A percentile compares a stretch with the other conserved stretches of the same genome.
Evolutionary conservation across 2,113 vertebrate genomes (phyloP).

Genomic region (Oncorhynchus gorbuscha): DNA sequence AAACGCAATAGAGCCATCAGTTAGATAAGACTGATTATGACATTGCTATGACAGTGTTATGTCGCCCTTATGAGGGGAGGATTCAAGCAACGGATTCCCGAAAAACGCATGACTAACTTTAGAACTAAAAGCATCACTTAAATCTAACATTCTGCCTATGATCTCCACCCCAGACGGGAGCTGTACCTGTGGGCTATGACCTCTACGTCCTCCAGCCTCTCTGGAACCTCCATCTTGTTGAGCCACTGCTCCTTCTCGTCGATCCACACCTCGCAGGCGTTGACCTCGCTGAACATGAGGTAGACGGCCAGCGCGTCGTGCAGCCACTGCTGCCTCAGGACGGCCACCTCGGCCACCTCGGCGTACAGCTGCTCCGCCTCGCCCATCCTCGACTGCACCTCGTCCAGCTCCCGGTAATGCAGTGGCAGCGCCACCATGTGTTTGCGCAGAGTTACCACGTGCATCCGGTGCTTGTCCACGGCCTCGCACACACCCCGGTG

Average conservation of each 20-base stretch:
- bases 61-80: too few species aligned
- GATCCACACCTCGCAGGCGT: constrained; percentile 93
- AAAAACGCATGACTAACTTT: too few species aligned
- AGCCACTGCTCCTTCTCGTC: constrained; percentile 97
- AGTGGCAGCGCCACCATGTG: constrained; percentile 79
- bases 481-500: constrained; percentile 82
- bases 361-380: constrained; percentile 91
- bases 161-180: neutral
- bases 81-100: too few species aligned
- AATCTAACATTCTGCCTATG: neutral
- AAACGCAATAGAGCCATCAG: neutral
- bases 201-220: constrained; percentile 91
- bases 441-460: constrained; percentile 76
- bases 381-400: constrained; percentile 83
- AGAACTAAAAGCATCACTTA: neutral
- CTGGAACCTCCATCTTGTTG: constrained; percentile 84
- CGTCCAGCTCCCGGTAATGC: constrained; percentile 78
- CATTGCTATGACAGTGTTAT: too few species aligned
- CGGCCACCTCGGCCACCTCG: constrained; percentile 87
- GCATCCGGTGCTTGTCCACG: constrained; percentile 80
- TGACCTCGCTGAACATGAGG: constrained; percentile 91
- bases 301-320: constrained; percentile 91
- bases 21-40: too few species aligned
- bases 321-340: constrained; percentile 89
- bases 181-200: constrained; percentile 89